Base-by-base conservation (phyloP, 2,113 vertebrate genomes). In the Elaphurus davidianus region DNA sequence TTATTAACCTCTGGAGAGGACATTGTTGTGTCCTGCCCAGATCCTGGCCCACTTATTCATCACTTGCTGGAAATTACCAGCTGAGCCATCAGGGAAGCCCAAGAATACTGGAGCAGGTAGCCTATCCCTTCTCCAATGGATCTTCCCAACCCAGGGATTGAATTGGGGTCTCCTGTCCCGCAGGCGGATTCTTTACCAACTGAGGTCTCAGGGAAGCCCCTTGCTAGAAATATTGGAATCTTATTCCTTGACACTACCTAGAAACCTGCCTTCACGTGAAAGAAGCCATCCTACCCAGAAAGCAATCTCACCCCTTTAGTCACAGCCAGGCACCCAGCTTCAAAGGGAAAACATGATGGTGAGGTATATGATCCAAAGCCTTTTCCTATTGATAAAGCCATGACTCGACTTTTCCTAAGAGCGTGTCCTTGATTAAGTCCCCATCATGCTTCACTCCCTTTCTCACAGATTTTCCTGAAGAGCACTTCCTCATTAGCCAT, bases 121-220 rank as follows among this genome's bases (percentile, higher is more conserved):
- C 64, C 64, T 67, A 11, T 21, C 33, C n/a, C 17, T 71, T 71
- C 64, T 71, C 17, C n/a, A 21, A 17, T 21, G n/a, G n/a, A n/a
- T 71, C 64, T 36, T 71, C n/a, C 64, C 0, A 0, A 36, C n/a
- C n/a, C 64, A 36, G 64, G n/a, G 36, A 21, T 11, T 2, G 1
- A 67, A 36, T 2, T 36, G 33, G 17, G 8, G 4, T 36, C 33
- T 36, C n/a, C 64, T 36, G n/a, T 1, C 11, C 11, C 2, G 17
- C 64, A 21, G 2, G 64, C 0, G 0, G 64, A 71, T 36, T 36
- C 16, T 36, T 36, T 36, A 19, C 8, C n/a, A 71, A 2, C n/a
- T 36, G 64, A 71, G n/a, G 64, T 71, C 64, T 71, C 64, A 71
- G 4, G 64, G n/a, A 36, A 71, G 17, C n/a, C 17, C n/a, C 17